Evolutionary conservation across 2,888 invertebrate species (phyloP).

Genomic region (Agrotis puta): DNA sequence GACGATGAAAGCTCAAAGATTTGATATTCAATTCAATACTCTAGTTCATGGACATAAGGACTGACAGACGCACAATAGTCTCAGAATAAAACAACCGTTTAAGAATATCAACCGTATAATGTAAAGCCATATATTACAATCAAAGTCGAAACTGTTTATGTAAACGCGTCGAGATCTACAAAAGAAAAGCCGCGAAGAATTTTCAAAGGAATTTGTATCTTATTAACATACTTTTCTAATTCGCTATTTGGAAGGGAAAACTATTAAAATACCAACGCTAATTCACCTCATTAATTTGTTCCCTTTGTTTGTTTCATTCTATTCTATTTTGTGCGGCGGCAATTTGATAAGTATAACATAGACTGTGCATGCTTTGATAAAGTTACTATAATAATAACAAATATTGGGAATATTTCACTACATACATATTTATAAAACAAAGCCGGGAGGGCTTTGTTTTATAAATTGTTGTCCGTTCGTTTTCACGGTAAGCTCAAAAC

Average conservation of each 20-base stretch:
- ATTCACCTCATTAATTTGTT: constrained; percentile 42
- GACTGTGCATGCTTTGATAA: constrained; percentile 27
- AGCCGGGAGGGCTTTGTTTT: too few species aligned
- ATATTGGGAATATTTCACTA: constrained; percentile 27
- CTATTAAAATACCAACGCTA: constrained; percentile 40
- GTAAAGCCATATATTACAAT: constrained; percentile 49
- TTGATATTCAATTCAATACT: neutral
- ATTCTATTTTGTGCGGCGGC: neutral
- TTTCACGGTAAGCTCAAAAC: too few species aligned
- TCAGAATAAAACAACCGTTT: constrained; percentile 11
- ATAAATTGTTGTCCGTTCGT: too few species aligned
- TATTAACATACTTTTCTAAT: constrained; percentile 26
- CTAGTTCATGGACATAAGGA: neutral
- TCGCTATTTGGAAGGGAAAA: constrained; percentile 3
- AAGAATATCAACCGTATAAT: constrained; percentile 10
- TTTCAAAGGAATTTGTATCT: constrained; percentile 53
- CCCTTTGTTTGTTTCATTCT: constrained; percentile 31
- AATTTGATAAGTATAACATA: constrained; percentile 33
- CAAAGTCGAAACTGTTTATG: constrained; percentile 62
- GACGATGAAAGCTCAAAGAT: neutral
- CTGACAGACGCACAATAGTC: constrained; percentile 6
- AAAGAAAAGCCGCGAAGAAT: constrained; percentile 51
- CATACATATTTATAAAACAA: too few species aligned
- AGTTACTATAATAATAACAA: constrained; percentile 24
- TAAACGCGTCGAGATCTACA: constrained; percentile 55